Percentiles rank a stretch among this genome's conserved stretches.
Conservation (phyloP, 2,113 vertebrate genomes). For the Chaetodon trifascialis region DNA sequence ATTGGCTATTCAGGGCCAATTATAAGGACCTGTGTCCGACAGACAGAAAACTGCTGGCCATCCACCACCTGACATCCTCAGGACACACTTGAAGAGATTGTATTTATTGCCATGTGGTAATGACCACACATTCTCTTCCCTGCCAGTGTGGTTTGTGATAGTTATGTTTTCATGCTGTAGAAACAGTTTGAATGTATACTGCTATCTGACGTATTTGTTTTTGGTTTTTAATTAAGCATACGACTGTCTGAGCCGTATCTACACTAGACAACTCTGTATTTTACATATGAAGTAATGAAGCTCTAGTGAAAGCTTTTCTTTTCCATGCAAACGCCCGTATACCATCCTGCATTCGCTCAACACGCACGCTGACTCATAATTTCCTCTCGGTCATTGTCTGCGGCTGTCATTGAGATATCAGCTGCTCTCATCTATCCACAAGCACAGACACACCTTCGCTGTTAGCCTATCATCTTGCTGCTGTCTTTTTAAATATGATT, state of each 20-base stretch:
- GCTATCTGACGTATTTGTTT: background rate
- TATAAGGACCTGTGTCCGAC: background rate
- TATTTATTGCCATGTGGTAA: background rate
- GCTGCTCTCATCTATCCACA: too few species aligned
- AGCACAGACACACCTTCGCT: too few species aligned
- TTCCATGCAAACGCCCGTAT: too few species aligned
- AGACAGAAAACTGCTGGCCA: background rate
- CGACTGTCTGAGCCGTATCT: background rate
- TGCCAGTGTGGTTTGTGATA: background rate
- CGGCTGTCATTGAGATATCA: too few species aligned
- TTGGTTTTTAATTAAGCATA: background rate
- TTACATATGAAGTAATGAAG: too few species aligned
- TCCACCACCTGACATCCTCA: background rate
- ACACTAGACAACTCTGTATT: background rate
- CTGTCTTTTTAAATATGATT: too few species aligned
- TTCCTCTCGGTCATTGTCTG: too few species aligned
- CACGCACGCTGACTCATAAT: too few species aligned
- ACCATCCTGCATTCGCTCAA: too few species aligned
- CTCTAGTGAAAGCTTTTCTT: too few species aligned
- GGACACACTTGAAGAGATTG: background rate
- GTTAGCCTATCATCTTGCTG: too few species aligned
- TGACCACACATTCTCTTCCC: background rate
- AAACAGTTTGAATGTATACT: background rate
- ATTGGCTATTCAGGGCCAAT: background rate
- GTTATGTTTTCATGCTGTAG: background rate